phyloP scores from a whole-genome alignment of 1,140 invertebrate genomes.

The Acyrthosiphon pisum region DNA sequence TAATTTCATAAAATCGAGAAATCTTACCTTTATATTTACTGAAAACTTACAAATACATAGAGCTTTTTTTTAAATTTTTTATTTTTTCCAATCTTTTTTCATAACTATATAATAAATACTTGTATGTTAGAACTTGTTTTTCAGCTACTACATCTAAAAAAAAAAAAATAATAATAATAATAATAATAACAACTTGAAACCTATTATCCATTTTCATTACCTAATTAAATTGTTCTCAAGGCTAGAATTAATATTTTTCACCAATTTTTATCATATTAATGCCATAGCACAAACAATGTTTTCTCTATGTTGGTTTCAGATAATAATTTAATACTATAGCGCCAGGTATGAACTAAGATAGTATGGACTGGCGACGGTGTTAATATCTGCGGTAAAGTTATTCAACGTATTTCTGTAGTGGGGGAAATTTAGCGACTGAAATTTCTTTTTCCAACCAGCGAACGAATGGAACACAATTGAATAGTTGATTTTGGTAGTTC shows the following conservation, averaged over 20 bases:
- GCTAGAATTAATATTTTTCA: not conserved
- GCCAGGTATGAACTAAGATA: no score
- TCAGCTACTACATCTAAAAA: not conserved
- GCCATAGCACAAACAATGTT: no score
- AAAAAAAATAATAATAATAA: not conserved
- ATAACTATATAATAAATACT: conserved; percentile 2
- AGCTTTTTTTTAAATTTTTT: not conserved
- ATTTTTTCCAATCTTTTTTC: not conserved
- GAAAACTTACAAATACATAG: conserved; percentile 21
- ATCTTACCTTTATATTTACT: conserved; percentile 32
- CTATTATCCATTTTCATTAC: not conserved
- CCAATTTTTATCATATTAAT: not conserved
- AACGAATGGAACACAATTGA: no score
- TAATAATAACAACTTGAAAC: no score
- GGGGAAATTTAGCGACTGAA: no score
- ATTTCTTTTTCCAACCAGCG: no score
- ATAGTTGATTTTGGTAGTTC: no score
- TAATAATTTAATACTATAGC: no score
- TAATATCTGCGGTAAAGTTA: no score
- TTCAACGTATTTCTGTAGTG: no score
- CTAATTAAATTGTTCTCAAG: not conserved
- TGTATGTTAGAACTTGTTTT: not conserved
- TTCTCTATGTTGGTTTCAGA: no score
- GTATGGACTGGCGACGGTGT: no score
- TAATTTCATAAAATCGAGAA: not conserved